These are phyloP conservation scores for Prionailurus viverrinus DNA, from an alignment of 2,113 vertebrate genomes.

Conservation along the genomic window DNA sequence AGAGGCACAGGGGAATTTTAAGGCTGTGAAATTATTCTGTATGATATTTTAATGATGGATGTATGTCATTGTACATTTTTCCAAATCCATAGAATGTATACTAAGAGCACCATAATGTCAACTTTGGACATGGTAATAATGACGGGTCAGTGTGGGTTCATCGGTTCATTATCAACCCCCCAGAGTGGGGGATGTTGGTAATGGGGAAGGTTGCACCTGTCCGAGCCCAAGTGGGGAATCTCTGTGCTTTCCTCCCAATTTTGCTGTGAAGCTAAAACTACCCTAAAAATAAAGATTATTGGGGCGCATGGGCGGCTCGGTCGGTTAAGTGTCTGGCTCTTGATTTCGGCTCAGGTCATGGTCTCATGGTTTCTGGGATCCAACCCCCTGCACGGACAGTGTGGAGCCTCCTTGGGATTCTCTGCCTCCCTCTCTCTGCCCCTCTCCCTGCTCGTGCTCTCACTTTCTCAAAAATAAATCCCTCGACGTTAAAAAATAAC, in stretches of 20 bases:
- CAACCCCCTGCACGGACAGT: too few relatives aligned
- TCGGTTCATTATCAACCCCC: neutral
- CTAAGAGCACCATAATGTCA: neutral
- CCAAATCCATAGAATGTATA: neutral
- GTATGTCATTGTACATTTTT: neutral
- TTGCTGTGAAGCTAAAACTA: neutral
- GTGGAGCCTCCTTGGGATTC: too few relatives aligned
- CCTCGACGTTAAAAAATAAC: neutral
- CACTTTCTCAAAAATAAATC: too few relatives aligned
- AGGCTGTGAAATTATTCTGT: neutral
- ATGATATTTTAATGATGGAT: neutral
- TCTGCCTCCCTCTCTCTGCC: too few relatives aligned
- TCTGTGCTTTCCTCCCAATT: neutral
- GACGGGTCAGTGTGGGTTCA: rapidly evolving
- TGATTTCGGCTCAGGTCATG: too few relatives aligned
- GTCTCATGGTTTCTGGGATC: too few relatives aligned
- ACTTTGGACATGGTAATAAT: neutral
- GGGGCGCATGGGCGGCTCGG: too few relatives aligned
- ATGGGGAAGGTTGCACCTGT: too few relatives aligned
- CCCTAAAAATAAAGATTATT: neutral
- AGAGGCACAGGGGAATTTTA: neutral
- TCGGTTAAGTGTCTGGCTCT: too few relatives aligned
- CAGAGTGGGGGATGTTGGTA: too few relatives aligned
- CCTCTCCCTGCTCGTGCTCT: too few relatives aligned
- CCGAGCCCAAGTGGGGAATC: rapidly evolving